Percentiles rank a stretch among this genome's conserved stretches.
These are phyloP conservation scores for Liasis olivaceus DNA, from an alignment of 2,797 vertebrate species.

Conservation along the genomic window DNA sequence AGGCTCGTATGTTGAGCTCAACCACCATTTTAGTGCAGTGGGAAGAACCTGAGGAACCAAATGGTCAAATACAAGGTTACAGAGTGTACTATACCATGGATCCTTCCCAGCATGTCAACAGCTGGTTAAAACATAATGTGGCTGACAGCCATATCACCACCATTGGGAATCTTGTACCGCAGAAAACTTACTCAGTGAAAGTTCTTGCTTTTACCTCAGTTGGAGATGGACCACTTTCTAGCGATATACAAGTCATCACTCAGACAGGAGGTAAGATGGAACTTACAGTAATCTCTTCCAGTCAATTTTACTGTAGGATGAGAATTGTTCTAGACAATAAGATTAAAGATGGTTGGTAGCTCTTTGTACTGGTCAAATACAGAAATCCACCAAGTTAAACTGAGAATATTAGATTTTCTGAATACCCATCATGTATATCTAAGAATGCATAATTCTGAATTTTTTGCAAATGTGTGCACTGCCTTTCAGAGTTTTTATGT, in stretches of 20 bases:
- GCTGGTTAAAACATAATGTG: constrained; percentile 97
- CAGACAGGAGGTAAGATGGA: constrained; percentile 92
- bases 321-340: background rate
- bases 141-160: constrained; percentile 93
- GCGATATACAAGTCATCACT: constrained; percentile 97
- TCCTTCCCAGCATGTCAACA: constrained; percentile 87
- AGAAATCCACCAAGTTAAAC: background rate
- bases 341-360: background rate
- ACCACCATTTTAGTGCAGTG: constrained; percentile 97
- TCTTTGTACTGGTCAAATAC: background rate
- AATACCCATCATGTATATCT: background rate
- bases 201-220: constrained; percentile 97
- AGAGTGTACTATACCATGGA: constrained; percentile 96
- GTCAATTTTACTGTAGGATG: background rate
- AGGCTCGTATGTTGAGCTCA: constrained; percentile 95
- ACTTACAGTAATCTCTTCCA: background rate
- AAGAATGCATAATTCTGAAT: background rate
- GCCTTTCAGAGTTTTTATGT: background rate
- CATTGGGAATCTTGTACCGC: constrained; percentile 91
- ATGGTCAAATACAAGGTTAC: constrained; percentile 97
- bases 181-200: constrained; percentile 96
- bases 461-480: background rate
- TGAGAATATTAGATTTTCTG: background rate
- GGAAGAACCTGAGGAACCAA: constrained; percentile 97
- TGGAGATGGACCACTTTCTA: constrained; percentile 94